Evolutionary conservation across 2,113 vertebrate genomes (phyloP), one percentile per base, ranked within the genome.

Genomic region (chimpanzee (Pan troglodytes)): DNA sequence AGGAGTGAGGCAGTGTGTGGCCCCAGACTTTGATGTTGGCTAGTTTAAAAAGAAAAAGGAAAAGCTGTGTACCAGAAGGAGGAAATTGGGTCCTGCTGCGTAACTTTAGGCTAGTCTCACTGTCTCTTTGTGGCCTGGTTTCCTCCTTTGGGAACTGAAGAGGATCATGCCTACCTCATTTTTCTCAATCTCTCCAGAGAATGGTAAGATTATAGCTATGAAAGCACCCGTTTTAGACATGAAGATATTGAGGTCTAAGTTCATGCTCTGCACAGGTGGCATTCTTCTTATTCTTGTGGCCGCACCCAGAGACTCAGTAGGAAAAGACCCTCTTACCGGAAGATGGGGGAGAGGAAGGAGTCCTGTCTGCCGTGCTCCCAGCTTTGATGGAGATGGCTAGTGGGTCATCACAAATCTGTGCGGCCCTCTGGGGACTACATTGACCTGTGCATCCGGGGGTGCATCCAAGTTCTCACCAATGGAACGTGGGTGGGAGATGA

Each of bases 1-100:
- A 64, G 61, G 61, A 64, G 12, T 64, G 27, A 64, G 12, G 12
- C 61, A 12, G 61, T 14, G 12, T 13, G 61, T 11, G 2, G 61
- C 27, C 61, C 61, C 55, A 57, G 38, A 82, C 96, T 98, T 96
- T 97, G 93, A 95, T 93, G 95, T 90, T 57, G 70, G 64, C 73
- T 81, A 61, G 59, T 50, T 68, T 22, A 72, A 88, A 90, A 76
- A 83, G 75, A 94, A 68, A 90, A 76, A 92, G 12, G 11, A 68
- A 70, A 83, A 35, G 25, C 59, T 48, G 75, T 85, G 32, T 55
- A 78, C 35, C 81, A 72, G 75, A 84, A 80, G 68, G 80, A 59
- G 83, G 93, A 93, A 88, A 70, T 45, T 30, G 57, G 45, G 45
- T 75, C 94, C 93, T 61, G 93, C 93, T 83, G 93, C 68, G 92